Evolutionary conservation across 2,888 invertebrate species (phyloP).

Genomic region (Andrena fulva): DNA sequence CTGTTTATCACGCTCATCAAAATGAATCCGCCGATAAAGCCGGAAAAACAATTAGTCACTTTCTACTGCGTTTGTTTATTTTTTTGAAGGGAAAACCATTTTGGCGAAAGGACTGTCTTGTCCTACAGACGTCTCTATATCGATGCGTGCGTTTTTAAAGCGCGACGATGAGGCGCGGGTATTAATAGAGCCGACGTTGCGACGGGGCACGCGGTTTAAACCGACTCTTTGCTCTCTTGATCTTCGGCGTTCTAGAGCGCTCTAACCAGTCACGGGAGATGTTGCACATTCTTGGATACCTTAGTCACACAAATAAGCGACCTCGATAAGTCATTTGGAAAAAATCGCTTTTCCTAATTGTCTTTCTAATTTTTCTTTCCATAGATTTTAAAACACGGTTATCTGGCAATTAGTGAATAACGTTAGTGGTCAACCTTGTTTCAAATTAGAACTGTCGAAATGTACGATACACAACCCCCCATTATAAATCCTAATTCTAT

Average conservation of each 20-base stretch:
- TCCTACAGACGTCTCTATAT: conserved; percentile 31
- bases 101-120: conserved; percentile 15
- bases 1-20: neutral
- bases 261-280: conserved; percentile 60
- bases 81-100: neutral
- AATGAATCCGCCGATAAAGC: neutral
- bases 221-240: conserved; percentile 62
- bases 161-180: conserved; percentile 72
- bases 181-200: conserved; percentile 70
- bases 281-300: conserved; percentile 69
- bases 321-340: conserved; percentile 57
- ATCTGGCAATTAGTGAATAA: neutral
- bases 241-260: conserved; percentile 63
- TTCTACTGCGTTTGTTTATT: neutral
- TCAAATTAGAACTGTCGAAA: neutral
- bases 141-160: conserved; percentile 58
- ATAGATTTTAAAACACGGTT: neutral
- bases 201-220: conserved; percentile 62
- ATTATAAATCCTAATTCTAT: neutral
- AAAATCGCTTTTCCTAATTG: conserved; percentile 21
- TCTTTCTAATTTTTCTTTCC: neutral
- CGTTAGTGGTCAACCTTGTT: neutral
- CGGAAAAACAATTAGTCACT: neutral
- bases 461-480: neutral
- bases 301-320: conserved; percentile 63